phyloP scores from a whole-genome alignment of 2,113 vertebrate species.

The Chaetorhynchus papuensis region DNA sequence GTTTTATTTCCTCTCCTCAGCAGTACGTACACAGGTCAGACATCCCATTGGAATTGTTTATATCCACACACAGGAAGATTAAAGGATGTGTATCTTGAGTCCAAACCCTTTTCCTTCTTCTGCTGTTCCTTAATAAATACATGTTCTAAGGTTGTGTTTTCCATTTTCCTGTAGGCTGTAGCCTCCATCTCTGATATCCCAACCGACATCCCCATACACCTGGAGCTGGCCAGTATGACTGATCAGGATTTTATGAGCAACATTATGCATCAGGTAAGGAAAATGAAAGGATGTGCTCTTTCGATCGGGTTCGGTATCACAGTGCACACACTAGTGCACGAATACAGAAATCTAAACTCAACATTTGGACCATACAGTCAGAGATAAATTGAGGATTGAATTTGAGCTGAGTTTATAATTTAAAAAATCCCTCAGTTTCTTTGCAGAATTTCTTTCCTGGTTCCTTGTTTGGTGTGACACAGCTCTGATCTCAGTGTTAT shows the following conservation, averaged over 20 bases:
- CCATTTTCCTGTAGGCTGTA: constrained; percentile 76
- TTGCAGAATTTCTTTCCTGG: neutral
- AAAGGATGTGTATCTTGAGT: neutral
- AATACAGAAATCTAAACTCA: neutral
- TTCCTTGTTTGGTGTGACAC: neutral
- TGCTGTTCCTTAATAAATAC: neutral
- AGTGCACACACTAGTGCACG: neutral
- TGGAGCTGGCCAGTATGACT: constrained; percentile 97
- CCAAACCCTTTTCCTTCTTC: neutral
- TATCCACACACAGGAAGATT: neutral
- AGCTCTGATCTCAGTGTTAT: neutral
- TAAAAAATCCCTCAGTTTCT: rapidly evolving
- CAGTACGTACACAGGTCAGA: neutral
- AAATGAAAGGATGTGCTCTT: neutral
- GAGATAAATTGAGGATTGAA: neutral
- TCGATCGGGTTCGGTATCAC: neutral
- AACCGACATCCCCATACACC: constrained; percentile 85
- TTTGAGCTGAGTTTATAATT: neutral
- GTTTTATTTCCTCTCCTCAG: neutral
- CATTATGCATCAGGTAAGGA: constrained; percentile 90
- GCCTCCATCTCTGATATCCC: constrained; percentile 83
- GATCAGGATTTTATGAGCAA: constrained; percentile 89
- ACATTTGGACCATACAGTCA: neutral
- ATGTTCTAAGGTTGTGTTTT: neutral
- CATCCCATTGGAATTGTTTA: neutral